Evolutionary conservation across 2,113 vertebrate genomes (phyloP).

Genomic region (Actinemys pallida): DNA sequence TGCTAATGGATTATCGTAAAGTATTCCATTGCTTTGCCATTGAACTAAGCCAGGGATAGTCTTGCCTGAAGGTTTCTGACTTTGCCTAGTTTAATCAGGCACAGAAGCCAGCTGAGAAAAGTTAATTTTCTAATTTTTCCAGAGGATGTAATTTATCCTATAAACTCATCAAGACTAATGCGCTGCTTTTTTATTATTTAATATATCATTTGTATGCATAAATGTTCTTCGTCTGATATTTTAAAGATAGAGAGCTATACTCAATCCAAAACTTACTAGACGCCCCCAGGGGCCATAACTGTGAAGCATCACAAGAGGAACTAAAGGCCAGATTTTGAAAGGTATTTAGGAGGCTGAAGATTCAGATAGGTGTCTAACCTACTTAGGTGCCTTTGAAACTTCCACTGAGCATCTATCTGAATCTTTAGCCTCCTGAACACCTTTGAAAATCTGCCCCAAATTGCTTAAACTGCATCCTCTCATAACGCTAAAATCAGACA

Average conservation of each 20-base stretch:
- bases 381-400: not conserved
- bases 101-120: not conserved
- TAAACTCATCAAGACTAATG: slow-evolving; percentile 33
- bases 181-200: not conserved
- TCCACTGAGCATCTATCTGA: not conserved
- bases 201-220: not conserved
- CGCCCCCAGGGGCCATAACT: not conserved
- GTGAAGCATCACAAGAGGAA: not conserved
- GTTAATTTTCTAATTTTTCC: slow-evolving; percentile 28
- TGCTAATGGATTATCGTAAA: not conserved
- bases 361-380: not conserved
- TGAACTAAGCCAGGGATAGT: not conserved
- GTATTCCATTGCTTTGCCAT: not conserved
- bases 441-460: not conserved
- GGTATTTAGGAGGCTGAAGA: not conserved
- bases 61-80: not conserved
- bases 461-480: not conserved
- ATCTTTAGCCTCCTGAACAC: not conserved
- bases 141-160: slow-evolving; percentile 16
- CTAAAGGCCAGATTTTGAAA: not conserved
- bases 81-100: slow-evolving; percentile 29
- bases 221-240: not conserved
- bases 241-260: not conserved
- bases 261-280: not conserved
- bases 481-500: not conserved